Base-by-base conservation (phyloP, 2,888 invertebrate genomes). In the Pammene fasciana region DNA sequence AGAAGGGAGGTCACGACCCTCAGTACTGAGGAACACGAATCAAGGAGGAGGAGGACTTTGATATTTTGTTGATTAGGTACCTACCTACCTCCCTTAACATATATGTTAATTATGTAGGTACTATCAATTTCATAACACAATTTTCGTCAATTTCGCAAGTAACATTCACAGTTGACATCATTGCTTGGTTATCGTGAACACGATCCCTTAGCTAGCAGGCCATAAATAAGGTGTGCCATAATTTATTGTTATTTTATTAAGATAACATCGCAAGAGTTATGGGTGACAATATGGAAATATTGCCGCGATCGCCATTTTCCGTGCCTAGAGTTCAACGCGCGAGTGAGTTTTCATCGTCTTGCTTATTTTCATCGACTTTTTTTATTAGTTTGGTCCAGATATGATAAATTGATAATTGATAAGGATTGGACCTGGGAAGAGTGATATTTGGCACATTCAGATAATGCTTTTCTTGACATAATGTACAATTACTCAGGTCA, bases 221-320 rank as follows among this genome's bases (percentile, higher is more conserved):
- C 36, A 60, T 70, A 70, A 70, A 70, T 70, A 65, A 55, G 38
- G 26, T 16, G 2, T 34, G 56, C 46, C 54, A 65, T 70, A 70
- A 70, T 70, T 65, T 70, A 70, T 70, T 60, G 60, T 54, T 54
- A 38, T 64, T 60, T 54, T 55, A 70, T 67, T 61, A 65, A 70
- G 70, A 70, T 70, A 55, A 60, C 54, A 70, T 65, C 65, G 45
- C 9, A 46, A 48, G 70, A 70, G 54, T 60, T 65, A 70, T 70
- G 68, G 65, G 65, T 60, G 70, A 55, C 70, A 65, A 65, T 65
- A 60, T 60, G 59, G 57, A 71, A 71, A 68, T 71, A 71, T 68
- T 50, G 48, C 54, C 0, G 8, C 43, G 46, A 18, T 64, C 9
- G 54, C 52, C 13, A 46, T 70, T 66, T 68, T 36, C 64, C 46